Base-by-base conservation (phyloP, 2,888 invertebrate genomes). In the Zygothrica quintamaculata region DNA sequence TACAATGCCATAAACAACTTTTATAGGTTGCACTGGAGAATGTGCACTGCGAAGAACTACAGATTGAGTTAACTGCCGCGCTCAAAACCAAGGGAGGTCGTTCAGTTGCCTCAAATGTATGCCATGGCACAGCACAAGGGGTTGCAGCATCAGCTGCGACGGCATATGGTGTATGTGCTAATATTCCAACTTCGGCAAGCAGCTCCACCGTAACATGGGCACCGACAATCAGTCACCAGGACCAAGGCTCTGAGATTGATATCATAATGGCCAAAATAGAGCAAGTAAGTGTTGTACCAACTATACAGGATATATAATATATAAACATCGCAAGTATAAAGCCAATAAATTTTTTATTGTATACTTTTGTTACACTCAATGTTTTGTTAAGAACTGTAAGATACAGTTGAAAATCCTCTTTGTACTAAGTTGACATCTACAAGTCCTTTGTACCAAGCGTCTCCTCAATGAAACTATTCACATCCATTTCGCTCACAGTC, bases 261-360 rank as follows among this genome's bases (percentile, higher is more conserved):
- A 94, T 96, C 89, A 96, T 98, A 91, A 97, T 98, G 96, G 97
- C 97, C 79, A 97, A 97, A 93, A 96, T 98, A 88, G 97, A 97
- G 92, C 97, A 97, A 90, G 91, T 89, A 88, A 80, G n/a, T n/a
- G n/a, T n/a, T n/a, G n/a, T n/a, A n/a, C n/a, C n/a, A n/a, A n/a
- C n/a, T n/a, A n/a, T n/a, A n/a, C n/a, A n/a, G n/a, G n/a, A n/a
- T n/a, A n/a, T n/a, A n/a, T n/a, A n/a, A n/a, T n/a, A n/a, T n/a
- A n/a, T n/a, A n/a, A n/a, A n/a, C n/a, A 84, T 7, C 7, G 7
- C 29, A 7, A 7, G 7, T 29, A 9, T 3, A n/a, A 3, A 3
- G 29, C 29, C 5, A 29, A n/a, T 29, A 1, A 29, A 29, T n/a
- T 22, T 22, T 22, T 2, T 22, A 22, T 22, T 22, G 18, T 5